Evolutionary conservation across 1,140 invertebrate genomes (phyloP).

Genomic region (Notospermus geniculatus): DNA sequence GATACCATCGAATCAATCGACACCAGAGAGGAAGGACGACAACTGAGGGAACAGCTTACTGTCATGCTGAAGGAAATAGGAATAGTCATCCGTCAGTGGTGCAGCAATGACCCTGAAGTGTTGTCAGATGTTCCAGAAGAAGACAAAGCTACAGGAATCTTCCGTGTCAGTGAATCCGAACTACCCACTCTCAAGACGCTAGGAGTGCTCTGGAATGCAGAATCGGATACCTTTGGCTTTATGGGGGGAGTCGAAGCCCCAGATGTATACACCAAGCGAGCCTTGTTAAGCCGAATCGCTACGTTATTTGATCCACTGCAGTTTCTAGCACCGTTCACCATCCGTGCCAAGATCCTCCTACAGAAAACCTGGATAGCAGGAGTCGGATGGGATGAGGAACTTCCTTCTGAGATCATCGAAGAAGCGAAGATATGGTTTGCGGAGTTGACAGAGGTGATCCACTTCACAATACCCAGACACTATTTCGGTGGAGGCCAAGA

Average conservation of each 20-base stretch:
- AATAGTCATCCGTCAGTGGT: too few species aligned
- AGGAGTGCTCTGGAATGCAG: constrained; percentile 12
- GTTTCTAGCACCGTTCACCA: not conserved
- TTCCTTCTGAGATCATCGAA: not conserved
- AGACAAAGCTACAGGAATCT: too few species aligned
- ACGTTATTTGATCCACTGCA: constrained; percentile 3
- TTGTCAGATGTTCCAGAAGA: too few species aligned
- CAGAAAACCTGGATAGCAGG: constrained; percentile 1
- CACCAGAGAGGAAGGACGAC: not conserved
- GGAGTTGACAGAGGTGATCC: not conserved
- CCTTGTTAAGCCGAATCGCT: not conserved
- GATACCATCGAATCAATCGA: not conserved
- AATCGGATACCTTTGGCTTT: constrained; percentile 14
- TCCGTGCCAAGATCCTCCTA: not conserved
- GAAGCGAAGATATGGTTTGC: not conserved
- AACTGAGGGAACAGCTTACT: too few species aligned
- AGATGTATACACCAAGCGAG: not conserved
- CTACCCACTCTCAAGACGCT: too few species aligned
- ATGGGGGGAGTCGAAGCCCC: not conserved
- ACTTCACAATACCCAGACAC: not conserved
- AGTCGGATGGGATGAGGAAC: constrained; percentile 1
- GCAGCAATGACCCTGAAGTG: too few species aligned
- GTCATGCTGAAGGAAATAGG: too few species aligned
- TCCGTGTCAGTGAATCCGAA: too few species aligned
- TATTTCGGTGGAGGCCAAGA: too few species aligned